A percentile compares a stretch with the other conserved stretches of the same genome.
phyloP scores from a whole-genome alignment of 2,797 vertebrate genomes.

The Microhierax caerulescens region DNA sequence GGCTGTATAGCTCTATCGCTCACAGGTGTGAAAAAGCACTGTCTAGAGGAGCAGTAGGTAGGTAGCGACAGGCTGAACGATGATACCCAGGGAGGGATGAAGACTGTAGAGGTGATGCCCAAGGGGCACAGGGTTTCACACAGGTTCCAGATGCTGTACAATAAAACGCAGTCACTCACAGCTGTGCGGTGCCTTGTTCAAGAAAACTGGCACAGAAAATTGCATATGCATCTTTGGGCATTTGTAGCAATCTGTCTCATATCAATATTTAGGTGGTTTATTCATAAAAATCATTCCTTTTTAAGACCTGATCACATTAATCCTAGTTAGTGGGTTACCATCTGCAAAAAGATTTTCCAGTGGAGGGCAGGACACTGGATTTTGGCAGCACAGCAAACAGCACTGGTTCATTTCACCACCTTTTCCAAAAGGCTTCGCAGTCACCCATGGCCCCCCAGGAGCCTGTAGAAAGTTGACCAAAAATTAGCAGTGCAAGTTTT shows the following conservation, averaged over 20 bases:
- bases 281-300: neutral
- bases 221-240: neutral
- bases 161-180: accelerated
- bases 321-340: neutral
- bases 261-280: neutral
- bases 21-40: neutral
- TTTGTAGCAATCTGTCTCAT: neutral
- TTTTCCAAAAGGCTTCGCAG: neutral
- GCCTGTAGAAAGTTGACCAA: neutral
- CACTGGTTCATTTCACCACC: neutral
- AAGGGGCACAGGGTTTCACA: neutral
- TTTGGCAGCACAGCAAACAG: neutral
- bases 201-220: neutral
- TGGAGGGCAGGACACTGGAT: neutral
- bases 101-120: neutral
- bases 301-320: neutral
- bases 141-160: neutral
- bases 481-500: neutral
- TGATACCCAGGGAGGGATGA: accelerated
- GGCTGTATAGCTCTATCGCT: accelerated
- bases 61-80: neutral
- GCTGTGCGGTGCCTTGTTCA: accelerated
- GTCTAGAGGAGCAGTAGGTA: neutral
- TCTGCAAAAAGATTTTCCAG: neutral
- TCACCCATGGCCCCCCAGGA: too few species aligned